phyloP scores from a whole-genome alignment of 2,888 invertebrate genomes.

The Philaethria dido region DNA sequence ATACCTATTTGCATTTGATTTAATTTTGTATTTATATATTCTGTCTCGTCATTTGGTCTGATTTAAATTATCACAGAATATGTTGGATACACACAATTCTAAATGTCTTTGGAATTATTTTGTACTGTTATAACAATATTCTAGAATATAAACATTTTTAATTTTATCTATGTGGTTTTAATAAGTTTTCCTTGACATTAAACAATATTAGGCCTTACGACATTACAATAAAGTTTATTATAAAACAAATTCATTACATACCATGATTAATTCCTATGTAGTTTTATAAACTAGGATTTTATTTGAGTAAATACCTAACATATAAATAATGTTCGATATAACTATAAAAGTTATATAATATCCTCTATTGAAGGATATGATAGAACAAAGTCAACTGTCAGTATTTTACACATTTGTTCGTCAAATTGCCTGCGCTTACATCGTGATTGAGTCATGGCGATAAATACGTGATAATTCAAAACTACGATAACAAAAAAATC shows the following conservation, averaged over 20 bases:
- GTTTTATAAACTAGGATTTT: neutral
- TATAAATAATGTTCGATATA: constrained; percentile 1
- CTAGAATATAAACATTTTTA: constrained; percentile 1
- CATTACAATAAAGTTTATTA: constrained; percentile 5
- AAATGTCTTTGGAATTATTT: neutral
- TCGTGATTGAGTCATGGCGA: constrained; percentile 17
- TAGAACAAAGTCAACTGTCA: neutral
- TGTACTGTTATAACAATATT: neutral
- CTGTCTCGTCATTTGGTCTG: neutral
- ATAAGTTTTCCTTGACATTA: neutral
- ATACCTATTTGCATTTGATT: neutral
- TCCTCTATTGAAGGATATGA: constrained; percentile 4
- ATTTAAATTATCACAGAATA: neutral
- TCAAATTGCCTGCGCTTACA: neutral
- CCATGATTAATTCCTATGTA: constrained; percentile 8
- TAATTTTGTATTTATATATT: neutral
- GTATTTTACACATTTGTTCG: neutral
- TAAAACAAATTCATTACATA: neutral
- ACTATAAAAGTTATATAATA: constrained; percentile 6
- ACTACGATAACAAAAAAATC: constrained; percentile 16
- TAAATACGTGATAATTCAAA: constrained; percentile 16
- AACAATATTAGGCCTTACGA: neutral
- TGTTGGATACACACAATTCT: neutral
- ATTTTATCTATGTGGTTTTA: constrained; percentile 4
- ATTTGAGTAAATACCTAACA: neutral